Evolutionary conservation across 2,113 vertebrate genomes (phyloP), one percentile per base, ranked within the genome.

Genomic region (Chaetodon trifascialis): DNA sequence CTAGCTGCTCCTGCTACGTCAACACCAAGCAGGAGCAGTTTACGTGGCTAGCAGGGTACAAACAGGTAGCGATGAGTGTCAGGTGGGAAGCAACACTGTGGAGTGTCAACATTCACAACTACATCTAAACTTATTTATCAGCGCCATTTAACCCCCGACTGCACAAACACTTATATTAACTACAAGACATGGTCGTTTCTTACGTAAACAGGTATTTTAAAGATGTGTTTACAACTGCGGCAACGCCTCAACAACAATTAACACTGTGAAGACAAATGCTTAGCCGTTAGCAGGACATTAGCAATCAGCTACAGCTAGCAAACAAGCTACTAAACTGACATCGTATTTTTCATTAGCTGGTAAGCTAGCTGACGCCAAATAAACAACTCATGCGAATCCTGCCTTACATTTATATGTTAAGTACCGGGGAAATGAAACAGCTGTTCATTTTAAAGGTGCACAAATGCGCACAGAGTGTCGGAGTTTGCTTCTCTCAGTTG

Each of bases 41-140:
- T 93, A 94, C 92, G 93, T 93, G 91, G 93, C 93, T 92, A 92
- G 82, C 86, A 21, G 66, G 46, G 54, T 25, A 42, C 66, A 55
- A 71, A 60, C 84, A 86, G 82, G 82, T 84, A 89, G 76, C 80
- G 36, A 51, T 66, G 52, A 46, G 34, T 11, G 67, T 40, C 73
- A 83, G 79, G 62, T 80, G 69, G 62, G 36, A 71, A 58, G 44
- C 66, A 38, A 67, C 75, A 51, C 73, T 42, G 62, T 19, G 3
- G 16, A 60, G 12, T 73, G 76, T 59, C 80, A 82, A 70, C 80
- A 58, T 19, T 80, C 54, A 85, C 51, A 80, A 72, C 59, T 63
- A n/a, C 42, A 51, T 14, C 1, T 3, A 38, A 23, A 79, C 52
- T n/a, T 14, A 14, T 19, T 23, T 36, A 36, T 11, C 38, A 3